Evolutionary conservation across 2,888 invertebrate genomes (phyloP).

Genomic region (Lasioglossum leucozonium): DNA sequence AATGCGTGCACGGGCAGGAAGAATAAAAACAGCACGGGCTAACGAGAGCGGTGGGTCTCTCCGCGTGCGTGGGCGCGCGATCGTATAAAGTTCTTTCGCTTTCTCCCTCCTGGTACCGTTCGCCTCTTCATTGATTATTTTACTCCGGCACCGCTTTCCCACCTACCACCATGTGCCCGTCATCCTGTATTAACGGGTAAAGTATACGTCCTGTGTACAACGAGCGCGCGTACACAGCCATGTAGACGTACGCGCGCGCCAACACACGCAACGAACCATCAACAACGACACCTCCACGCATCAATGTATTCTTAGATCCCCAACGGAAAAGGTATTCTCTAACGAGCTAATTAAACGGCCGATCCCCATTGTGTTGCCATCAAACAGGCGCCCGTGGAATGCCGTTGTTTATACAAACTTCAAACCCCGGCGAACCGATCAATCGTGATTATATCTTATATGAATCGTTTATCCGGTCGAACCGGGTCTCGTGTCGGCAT

Average conservation of each 20-base stretch:
- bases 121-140: conserved; percentile 74
- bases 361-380: conserved; percentile 2
- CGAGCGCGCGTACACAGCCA: neutral
- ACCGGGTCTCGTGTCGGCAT: neutral
- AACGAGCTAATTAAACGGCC: conserved; percentile 35
- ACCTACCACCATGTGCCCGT: conserved; percentile 50
- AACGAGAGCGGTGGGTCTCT: conserved; percentile 51
- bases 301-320: conserved; percentile 39
- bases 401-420: neutral
- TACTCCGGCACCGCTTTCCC: conserved; percentile 65
- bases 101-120: conserved; percentile 59
- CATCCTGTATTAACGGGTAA: conserved; percentile 48
- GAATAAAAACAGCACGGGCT: conserved; percentile 57
- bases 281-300: conserved; percentile 3
- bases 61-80: conserved; percentile 71
- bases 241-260: neutral
- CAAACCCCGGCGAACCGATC: neutral
- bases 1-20: conserved; percentile 33
- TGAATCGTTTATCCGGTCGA: neutral
- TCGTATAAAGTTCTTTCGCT: conserved; percentile 54
- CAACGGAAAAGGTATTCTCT: conserved; percentile 14
- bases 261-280: neutral
- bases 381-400: neutral
- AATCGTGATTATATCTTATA: too few species aligned
- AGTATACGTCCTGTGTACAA: conserved; percentile 30